Evolutionary conservation across 2,888 invertebrate species (phyloP), one percentile per base, ranked within the genome.

Genomic region (Lathronympha strigana): DNA sequence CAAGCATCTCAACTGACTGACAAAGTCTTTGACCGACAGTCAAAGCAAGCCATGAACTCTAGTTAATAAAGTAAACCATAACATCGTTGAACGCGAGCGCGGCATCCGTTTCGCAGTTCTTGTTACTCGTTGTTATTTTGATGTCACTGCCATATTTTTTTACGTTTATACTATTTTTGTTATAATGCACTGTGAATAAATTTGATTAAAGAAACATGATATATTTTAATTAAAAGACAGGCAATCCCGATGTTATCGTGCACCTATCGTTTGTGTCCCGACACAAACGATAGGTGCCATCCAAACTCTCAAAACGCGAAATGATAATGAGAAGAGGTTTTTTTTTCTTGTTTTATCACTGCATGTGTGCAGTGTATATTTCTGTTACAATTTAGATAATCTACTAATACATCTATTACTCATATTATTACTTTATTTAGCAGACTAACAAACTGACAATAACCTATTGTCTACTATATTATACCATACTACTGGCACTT

Each of bases 141-240:
- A 79, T 77, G 78, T 73, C 73, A 86, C 82, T 88, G 86, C 87
- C 87, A 87, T 86, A 80, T 78, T 80, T 17, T 76, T 64, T 67
- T 81, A 79, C 74, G 71, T 79, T 80, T 82, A 76, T 80, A 69
- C n/a, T 71, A 72, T 74, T 78, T 76, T 83, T 81, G 77, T 86
- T 71, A 68, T 72, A 68, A 71, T 72, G 70, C 71, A 67, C 73
- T 76, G 74, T 69, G 72, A 70, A 72, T 66, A 66, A 49, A 66
- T 23, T 60, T 60, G 36, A 49, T 61, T 61, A 47, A 61, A 66
- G 47, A 61, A 19, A 33, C 33, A 40, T 11, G 43, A 64, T 50
- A 60, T 54, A 23, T 11, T 61, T 66, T 61, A 54, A 60, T 54
- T 60, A 54, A 54, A 49, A 43, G 1, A 1, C 23, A 9, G 19